Percentiles rank a stretch among this genome's conserved stretches.
These are phyloP conservation scores for Malurus leucopterus DNA, from an alignment of 2,797 vertebrate genomes.

Conservation along the genomic window DNA sequence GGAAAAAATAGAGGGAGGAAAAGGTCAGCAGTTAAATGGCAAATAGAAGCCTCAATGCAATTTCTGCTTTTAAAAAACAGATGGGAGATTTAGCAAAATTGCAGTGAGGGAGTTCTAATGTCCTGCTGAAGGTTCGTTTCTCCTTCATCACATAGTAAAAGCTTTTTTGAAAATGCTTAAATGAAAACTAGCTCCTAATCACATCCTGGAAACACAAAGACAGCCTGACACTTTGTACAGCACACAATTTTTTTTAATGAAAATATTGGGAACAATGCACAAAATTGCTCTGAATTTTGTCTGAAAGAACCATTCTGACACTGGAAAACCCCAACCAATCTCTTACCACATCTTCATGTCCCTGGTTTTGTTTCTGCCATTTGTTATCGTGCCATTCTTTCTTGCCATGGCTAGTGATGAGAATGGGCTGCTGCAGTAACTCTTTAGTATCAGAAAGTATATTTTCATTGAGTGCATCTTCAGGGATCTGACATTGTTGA, in stretches of 20 bases:
- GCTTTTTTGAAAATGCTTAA: neutral
- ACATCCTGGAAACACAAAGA: neutral
- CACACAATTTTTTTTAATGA: neutral
- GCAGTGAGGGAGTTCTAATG: conserved; percentile 11
- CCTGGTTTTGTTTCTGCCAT: neutral
- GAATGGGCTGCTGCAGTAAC: neutral
- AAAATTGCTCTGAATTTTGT: neutral
- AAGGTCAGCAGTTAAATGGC: conserved; percentile 30
- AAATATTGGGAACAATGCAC: neutral
- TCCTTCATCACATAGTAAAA: neutral
- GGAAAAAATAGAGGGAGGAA: neutral
- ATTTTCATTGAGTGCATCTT: neutral
- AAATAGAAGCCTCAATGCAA: neutral
- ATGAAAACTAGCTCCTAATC: conserved; percentile 2
- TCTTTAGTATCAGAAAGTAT: neutral
- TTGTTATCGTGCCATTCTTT: neutral
- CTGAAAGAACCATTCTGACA: neutral
- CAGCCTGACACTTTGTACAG: neutral
- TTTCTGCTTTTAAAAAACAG: conserved; percentile 40
- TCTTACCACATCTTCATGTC: neutral
- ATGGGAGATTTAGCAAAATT: conserved; percentile 21
- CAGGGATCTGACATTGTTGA: neutral
- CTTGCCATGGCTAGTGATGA: neutral
- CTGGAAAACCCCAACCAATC: neutral
- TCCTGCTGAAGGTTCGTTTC: neutral